phyloP scores from a whole-genome alignment of 2,797 vertebrate genomes.

The Cynopterus sphinx region DNA sequence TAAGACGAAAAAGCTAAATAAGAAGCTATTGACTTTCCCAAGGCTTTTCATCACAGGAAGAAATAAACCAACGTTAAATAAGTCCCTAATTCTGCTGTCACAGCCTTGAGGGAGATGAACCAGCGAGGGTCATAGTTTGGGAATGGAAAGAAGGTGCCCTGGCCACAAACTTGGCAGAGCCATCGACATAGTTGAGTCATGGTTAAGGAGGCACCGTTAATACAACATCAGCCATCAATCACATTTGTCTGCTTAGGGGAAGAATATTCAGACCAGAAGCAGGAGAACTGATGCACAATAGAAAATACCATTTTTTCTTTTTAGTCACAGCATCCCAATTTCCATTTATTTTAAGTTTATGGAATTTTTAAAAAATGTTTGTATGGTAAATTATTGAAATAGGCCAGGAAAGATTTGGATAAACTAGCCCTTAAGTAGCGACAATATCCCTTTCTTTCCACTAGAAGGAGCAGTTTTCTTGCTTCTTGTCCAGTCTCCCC shows the following conservation, averaged over 20 bases:
- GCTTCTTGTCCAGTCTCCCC: not conserved
- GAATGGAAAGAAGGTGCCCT: too few species aligned
- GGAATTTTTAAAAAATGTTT: not conserved
- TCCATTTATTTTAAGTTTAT: not conserved
- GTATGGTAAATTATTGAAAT: not conserved
- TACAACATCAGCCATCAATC: not conserved
- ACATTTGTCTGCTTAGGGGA: not conserved
- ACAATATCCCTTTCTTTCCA: not conserved
- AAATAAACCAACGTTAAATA: not conserved
- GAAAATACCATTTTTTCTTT: not conserved
- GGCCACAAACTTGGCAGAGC: not conserved
- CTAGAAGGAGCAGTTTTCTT: not conserved
- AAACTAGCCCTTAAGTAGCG: not conserved
- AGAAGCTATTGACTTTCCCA: not conserved
- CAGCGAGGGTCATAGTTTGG: not conserved
- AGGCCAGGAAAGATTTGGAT: not conserved
- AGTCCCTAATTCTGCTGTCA: not conserved
- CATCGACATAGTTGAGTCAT: rapidly evolving
- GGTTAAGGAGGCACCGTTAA: not conserved
- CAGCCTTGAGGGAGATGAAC: not conserved
- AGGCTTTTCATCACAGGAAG: not conserved
- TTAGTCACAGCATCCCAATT: not conserved
- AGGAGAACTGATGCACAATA: not conserved
- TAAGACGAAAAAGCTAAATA: not conserved
- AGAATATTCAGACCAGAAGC: not conserved